Evolutionary conservation across 2,888 invertebrate species (phyloP), one percentile per base, ranked within the genome.

Genomic region (Sinhomidia bicolor): DNA sequence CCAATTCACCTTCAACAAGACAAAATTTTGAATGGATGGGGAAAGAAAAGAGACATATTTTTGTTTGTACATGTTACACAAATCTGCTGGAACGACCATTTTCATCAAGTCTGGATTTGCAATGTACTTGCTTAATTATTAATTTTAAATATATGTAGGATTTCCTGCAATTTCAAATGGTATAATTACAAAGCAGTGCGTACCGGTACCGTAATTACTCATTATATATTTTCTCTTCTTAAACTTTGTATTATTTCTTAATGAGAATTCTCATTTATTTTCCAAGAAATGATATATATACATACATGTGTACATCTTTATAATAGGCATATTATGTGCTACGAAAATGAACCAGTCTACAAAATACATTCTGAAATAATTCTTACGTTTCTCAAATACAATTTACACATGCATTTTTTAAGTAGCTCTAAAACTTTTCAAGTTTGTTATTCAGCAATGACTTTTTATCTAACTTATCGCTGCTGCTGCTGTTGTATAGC

Each of bases 401-500:
- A 4, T 57, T n/a, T 36, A 36, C 6, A 36, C 0, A 7, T 62
- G 65, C 65, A n/a, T 32, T 65, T 17, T 17, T 23, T n/a, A 17
- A 68, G n/a, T 32, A 32, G 29, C 32, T 36, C 36, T 7, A 14
- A 32, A 36, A 68, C 29, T 14, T 32, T 2, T 68, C 5, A 36
- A 68, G 65, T 36, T n/a, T 68, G 36, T 68, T 68, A 14, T 36
- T 68, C 17, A 36, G 36, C 65, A 14, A 7, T 17, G 36, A 32
- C 65, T 68, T 68, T 68, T 68, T 36, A 68, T 68, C 65, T 62
- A 62, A 62, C 65, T 36, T 3, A 1, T 36, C n/a, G 29, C 26
- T 29, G 20, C 20, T n/a, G n/a, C n/a, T n/a, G n/a, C n/a, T n/a
- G n/a, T n/a, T n/a, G 23, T 20, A 26, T 23, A 10, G 2, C 12